Evolutionary conservation across 1,140 invertebrate species (phyloP).

Genomic region (Eciton burchellii): DNA sequence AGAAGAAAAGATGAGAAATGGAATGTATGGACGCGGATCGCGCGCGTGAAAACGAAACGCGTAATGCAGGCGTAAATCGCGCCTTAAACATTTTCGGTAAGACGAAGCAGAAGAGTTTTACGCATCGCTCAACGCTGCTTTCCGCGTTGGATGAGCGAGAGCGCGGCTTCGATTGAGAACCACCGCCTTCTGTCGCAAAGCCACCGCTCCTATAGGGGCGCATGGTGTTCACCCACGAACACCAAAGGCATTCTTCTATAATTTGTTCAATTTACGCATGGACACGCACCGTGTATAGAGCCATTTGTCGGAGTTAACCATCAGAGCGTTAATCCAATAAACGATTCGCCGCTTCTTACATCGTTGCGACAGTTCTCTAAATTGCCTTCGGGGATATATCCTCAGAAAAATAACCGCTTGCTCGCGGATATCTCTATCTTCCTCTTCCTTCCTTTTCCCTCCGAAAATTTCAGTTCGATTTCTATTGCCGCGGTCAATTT

Average conservation of each 20-base stretch:
- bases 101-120: not conserved
- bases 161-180: constrained; percentile 55
- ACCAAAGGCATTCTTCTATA: constrained; percentile 82
- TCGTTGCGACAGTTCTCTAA: constrained; percentile 20
- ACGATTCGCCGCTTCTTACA: constrained; percentile 67
- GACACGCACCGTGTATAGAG: constrained; percentile 78
- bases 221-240: constrained; percentile 73
- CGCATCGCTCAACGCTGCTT: not conserved
- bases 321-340: constrained; percentile 83
- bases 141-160: not conserved
- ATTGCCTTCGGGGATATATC: constrained; percentile 1
- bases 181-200: constrained; percentile 55
- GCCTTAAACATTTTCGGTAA: not conserved
- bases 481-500: not conserved
- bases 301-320: constrained; percentile 82
- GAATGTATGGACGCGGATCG: not conserved
- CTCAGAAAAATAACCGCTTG: not conserved
- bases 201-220: constrained; percentile 64
- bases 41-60: not conserved
- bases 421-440: not conserved
- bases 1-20: too few relatives aligned
- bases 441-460: not conserved
- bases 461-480: not conserved
- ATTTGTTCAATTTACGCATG: constrained; percentile 84
- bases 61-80: too few relatives aligned